Percentiles rank a stretch among this genome's conserved stretches.
Conservation (phyloP, 2,888 invertebrate genomes). For the Alitta virens region DNA sequence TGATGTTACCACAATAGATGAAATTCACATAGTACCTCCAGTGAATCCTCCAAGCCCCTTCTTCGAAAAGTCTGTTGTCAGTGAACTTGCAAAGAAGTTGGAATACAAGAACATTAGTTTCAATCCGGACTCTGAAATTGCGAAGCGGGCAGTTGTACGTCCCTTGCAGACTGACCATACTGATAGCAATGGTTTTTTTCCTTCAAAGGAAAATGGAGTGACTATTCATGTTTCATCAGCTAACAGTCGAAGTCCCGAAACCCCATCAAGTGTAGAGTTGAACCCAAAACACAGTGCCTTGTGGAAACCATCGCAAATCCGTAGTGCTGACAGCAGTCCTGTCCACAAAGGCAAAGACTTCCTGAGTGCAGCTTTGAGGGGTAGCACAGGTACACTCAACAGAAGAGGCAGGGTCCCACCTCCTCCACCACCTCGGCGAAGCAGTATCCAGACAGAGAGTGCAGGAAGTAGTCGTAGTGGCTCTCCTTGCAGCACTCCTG, state of each 20-base stretch:
- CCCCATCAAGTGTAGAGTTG: background rate
- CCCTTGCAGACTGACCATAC: background rate
- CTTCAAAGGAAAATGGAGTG: background rate
- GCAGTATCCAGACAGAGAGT: conserved; percentile 17
- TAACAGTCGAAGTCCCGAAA: background rate
- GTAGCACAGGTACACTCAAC: conserved; percentile 13
- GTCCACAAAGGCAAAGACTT: conserved; percentile 16
- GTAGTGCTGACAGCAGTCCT: conserved; percentile 21
- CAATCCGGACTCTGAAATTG: background rate
- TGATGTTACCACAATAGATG: conserved; percentile 29
- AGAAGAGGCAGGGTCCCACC: conserved; percentile 12
- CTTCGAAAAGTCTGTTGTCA: background rate
- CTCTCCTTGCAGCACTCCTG: background rate
- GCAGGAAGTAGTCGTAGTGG: background rate
- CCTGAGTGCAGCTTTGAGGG: background rate
- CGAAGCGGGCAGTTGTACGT: background rate
- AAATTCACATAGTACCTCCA: conserved; percentile 41
- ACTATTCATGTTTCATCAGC: background rate
- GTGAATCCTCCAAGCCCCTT: conserved; percentile 21
- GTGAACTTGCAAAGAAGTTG: background rate
- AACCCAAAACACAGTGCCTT: background rate
- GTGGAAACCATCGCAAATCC: conserved; percentile 7
- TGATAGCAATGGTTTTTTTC: background rate
- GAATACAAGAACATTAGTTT: background rate
- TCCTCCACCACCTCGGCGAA: conserved; percentile 18